Base-by-base conservation (phyloP, 1,140 invertebrate species). In the Bombyx mandarina region DNA sequence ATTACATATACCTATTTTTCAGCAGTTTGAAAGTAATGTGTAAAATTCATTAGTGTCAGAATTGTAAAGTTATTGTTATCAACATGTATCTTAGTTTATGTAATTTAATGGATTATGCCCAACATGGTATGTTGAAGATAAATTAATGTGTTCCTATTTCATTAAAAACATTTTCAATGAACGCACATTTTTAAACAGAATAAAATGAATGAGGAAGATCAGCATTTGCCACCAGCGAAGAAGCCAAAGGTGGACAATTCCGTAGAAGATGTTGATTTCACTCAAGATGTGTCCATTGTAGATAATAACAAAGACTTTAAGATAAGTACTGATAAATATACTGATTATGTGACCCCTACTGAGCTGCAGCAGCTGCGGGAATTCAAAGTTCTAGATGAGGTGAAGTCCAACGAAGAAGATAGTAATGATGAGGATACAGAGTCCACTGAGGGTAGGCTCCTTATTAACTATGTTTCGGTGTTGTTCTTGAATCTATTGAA, bases 311-410 rank as follows among this genome's bases (percentile, higher is more conserved):
- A 61, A n/a, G 66, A 71, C 43, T 67, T 69, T 26, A 57, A 58
- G 2, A 52, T 47, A 0, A 54, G 50, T 12, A 57, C 67, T n/a
- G 67, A 80, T 51, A 75, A 76, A 26, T 81, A 70, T 35, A 66
- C 58, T 22, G 72, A 84, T 58, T 76, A 75, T 46, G 73, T 84
- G 1, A 76, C 61, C 0, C 68, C 66, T 0, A 79, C 82, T 9
- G 84, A 87, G 59, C 42, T 85, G 26, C 69, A 84, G 62, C 74
- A 77, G 52, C 61, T 88, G 7, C 74, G 73, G 57, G 82, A 94
- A 62, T 96, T 95, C 78, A 93, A 95, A 70, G 91, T 96, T 35
- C 79, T 95, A 26, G 94, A 96, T 78, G 94, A 96, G 82, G 89
- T 94, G 9, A 91, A 89, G 50, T 88, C 75, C 8, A 78, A 91